Percentiles rank a stretch among this genome's conserved stretches.
Conservation (phyloP, 2,797 vertebrate species). For the Phoebastria nigripes region DNA sequence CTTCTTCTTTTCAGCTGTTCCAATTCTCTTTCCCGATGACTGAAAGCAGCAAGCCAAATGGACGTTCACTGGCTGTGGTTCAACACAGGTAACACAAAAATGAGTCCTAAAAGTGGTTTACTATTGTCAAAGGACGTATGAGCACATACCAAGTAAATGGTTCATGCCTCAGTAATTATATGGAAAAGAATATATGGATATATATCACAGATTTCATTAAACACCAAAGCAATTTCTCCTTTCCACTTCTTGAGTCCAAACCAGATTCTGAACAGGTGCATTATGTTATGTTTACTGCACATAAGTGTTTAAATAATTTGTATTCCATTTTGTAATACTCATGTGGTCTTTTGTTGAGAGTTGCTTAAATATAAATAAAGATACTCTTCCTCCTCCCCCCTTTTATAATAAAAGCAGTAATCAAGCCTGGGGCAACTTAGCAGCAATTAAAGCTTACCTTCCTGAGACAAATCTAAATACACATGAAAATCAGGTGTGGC, state of each 20-base stretch:
- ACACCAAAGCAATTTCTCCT: background rate
- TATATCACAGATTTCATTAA: background rate
- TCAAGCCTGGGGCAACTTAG: background rate
- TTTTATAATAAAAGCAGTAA: background rate
- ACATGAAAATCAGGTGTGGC: background rate
- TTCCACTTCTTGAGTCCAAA: background rate
- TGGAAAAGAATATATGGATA: background rate
- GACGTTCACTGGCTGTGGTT: background rate
- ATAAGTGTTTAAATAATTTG: background rate
- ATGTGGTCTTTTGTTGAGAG: background rate
- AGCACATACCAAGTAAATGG: background rate
- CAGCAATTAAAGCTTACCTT: background rate
- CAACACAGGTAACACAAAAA: background rate
- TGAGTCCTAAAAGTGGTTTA: background rate
- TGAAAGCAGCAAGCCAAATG: background rate
- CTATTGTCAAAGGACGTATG: background rate
- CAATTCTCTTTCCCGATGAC: background rate
- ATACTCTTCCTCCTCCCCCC: background rate
- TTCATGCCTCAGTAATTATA: background rate
- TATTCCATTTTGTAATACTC: background rate
- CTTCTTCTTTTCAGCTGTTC: background rate
- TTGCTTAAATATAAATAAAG: conserved; percentile 11
- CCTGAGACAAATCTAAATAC: background rate
- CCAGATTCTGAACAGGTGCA: background rate
- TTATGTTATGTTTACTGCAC: background rate